Evolutionary conservation across 1,140 invertebrate species (phyloP), one percentile per base, ranked within the genome.

Genomic region (Drosophila pectinifera): DNA sequence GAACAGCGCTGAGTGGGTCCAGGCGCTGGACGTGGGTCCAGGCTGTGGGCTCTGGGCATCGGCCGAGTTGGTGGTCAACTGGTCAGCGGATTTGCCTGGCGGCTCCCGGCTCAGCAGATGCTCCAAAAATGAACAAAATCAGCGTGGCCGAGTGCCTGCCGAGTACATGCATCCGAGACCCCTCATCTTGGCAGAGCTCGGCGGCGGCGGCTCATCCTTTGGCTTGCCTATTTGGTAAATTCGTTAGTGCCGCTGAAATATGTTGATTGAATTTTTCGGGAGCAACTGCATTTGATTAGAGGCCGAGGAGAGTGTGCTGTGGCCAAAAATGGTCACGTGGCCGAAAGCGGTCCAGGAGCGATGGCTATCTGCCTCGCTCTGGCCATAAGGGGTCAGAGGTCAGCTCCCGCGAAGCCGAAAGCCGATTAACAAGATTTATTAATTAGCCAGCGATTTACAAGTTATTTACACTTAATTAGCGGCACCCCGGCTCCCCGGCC

Each of bases 171-270:
- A 28, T 1, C 13, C 36, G 36, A 38, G 34, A 34, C 48, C 16
- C 46, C 46, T 83, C 80, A 83, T 78, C 73, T 75, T 65, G 31
- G 63, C 31, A 39, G 39, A 36, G 13, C 59, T 31, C 42, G n/a
- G n/a, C 20, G 41, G 64, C 31, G 73, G 74, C 84, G 84, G 84
- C 80, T 72, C 80, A 88, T 91, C 83, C 88, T 91, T 91, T 91
- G 88, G 80, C 49, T 88, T 91, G 88, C 88, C 88, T 91, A 91
- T 91, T 91, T 91, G 88, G 88, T 91, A 91, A 91, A 91, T 91
- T 91, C 88, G 88, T 91, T 91, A 91, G 88, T 91, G 88, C 88
- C 83, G 88, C 83, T 91, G 88, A 91, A 91, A 91, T 91, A 91
- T 91, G 88, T 91, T 91, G 88, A 91, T 91, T 91, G 88, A 91